Percentiles rank a stretch among this genome's conserved stretches.
phyloP scores from a whole-genome alignment of 1,140 invertebrate genomes.

The Mesaphorura yosii region DNA sequence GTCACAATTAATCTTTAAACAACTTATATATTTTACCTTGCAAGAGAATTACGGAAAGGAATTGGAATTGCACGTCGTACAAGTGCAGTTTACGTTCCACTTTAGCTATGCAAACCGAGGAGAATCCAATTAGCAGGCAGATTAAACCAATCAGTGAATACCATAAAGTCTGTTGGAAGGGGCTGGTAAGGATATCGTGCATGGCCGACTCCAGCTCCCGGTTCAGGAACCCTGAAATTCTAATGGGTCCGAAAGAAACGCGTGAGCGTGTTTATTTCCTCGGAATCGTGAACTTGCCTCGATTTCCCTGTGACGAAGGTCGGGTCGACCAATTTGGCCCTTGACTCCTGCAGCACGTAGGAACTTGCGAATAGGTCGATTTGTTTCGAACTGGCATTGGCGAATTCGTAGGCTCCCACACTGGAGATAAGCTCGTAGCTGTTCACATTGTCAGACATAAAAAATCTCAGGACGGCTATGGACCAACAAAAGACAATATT shows the following conservation, averaged over 20 bases:
- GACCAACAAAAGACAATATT: background rate
- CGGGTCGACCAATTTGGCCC: background rate
- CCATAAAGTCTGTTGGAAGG: background rate
- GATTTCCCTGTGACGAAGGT: background rate
- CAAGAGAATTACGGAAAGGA: too few species aligned
- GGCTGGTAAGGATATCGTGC: background rate
- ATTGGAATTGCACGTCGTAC: too few species aligned
- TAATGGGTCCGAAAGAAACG: too few species aligned
- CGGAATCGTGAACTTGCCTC: too few species aligned
- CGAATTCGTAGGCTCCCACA: background rate
- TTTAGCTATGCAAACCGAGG: too few species aligned
- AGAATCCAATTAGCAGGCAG: too few species aligned
- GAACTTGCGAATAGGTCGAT: background rate
- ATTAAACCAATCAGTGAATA: background rate
- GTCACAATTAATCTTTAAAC: too few species aligned
- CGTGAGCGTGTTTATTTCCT: too few species aligned
- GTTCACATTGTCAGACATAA: background rate
- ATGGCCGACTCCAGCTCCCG: background rate
- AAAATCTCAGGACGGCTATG: too few species aligned
- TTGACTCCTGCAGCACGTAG: background rate
- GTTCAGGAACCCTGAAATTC: background rate
- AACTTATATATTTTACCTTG: too few species aligned
- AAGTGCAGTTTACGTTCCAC: too few species aligned
- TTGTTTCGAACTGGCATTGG: background rate
- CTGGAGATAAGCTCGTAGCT: background rate